Evolutionary conservation across 2,888 invertebrate genomes (phyloP).

Genomic region (Phalangium opilio): DNA sequence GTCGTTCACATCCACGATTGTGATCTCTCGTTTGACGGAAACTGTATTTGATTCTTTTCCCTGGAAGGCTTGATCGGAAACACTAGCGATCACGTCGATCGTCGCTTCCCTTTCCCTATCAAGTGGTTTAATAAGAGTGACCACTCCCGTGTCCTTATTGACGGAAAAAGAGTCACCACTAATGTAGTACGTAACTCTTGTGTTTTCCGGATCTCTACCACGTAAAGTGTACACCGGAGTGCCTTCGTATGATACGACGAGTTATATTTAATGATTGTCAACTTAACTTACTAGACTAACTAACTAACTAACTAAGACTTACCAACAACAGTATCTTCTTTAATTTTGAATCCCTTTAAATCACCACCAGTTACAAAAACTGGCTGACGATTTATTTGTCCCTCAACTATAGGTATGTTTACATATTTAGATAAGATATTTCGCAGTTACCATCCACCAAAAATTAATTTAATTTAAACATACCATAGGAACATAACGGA

Average conservation of each 20-base stretch:
- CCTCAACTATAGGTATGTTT: too few relatives aligned
- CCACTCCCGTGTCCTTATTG: constrained; percentile 59
- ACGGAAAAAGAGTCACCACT: constrained; percentile 66
- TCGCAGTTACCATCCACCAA: too few relatives aligned
- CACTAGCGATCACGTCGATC: constrained; percentile 63
- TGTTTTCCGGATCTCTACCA: constrained; percentile 51
- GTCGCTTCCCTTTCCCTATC: constrained; percentile 56
- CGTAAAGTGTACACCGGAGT: constrained; percentile 25
- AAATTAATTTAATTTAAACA: too few relatives aligned
- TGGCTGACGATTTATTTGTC: too few relatives aligned
- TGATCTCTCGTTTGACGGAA: constrained; percentile 56
- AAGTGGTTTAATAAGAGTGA: constrained; percentile 57
- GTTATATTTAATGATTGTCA: too few relatives aligned
- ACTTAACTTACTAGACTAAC: too few relatives aligned
- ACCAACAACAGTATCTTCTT: too few relatives aligned
- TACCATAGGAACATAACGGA: too few relatives aligned
- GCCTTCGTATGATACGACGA: constrained; percentile 38
- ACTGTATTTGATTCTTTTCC: constrained; percentile 55
- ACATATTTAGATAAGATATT: too few relatives aligned
- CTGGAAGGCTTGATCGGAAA: constrained; percentile 51
- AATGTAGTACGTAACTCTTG: constrained; percentile 56
- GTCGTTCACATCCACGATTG: constrained; percentile 62
- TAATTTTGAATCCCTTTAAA: too few relatives aligned
- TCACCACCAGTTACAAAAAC: too few relatives aligned
- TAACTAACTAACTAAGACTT: too few relatives aligned